phyloP scores from a whole-genome alignment of 2,888 invertebrate genomes.

The Calliscelio sp. region DNA sequence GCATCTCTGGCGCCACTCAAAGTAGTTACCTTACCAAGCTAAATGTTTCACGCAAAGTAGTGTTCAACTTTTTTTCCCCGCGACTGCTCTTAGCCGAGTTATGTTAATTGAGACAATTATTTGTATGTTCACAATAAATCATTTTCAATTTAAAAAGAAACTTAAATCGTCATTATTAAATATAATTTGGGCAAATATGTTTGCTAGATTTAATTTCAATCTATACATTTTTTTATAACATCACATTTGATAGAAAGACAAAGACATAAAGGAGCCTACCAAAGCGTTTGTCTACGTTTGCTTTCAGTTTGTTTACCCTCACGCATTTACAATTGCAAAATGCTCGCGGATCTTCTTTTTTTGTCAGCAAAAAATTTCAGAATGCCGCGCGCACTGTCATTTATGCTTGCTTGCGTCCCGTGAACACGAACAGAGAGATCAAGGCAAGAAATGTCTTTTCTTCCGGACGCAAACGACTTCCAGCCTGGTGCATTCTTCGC shows the following conservation, averaged over 20 bases:
- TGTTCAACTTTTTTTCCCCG: neutral
- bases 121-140: too few relatives aligned
- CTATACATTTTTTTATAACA: too few relatives aligned
- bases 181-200: too few relatives aligned
- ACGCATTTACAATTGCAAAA: constrained; percentile 51
- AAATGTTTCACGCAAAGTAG: constrained; percentile 9
- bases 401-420: constrained; percentile 52
- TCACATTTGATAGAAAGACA: too few relatives aligned
- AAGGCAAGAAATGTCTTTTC: constrained; percentile 70
- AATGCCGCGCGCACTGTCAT: constrained; percentile 51
- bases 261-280: too few relatives aligned
- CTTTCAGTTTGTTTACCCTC: constrained; percentile 27
- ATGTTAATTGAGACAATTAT: constrained; percentile 38
- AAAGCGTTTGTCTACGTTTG: too few relatives aligned
- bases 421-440: constrained; percentile 66
- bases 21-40: neutral
- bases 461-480: constrained; percentile 73
- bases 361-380: constrained; percentile 34
- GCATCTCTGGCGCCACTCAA: neutral
- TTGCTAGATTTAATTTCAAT: too few relatives aligned
- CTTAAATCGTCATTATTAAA: too few relatives aligned
- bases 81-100: neutral
- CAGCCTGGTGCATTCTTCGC: constrained; percentile 69
- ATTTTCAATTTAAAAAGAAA: too few relatives aligned
- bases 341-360: constrained; percentile 15